phyloP scores from a whole-genome alignment of 1,140 invertebrate genomes.

The Drosophila cardini region DNA sequence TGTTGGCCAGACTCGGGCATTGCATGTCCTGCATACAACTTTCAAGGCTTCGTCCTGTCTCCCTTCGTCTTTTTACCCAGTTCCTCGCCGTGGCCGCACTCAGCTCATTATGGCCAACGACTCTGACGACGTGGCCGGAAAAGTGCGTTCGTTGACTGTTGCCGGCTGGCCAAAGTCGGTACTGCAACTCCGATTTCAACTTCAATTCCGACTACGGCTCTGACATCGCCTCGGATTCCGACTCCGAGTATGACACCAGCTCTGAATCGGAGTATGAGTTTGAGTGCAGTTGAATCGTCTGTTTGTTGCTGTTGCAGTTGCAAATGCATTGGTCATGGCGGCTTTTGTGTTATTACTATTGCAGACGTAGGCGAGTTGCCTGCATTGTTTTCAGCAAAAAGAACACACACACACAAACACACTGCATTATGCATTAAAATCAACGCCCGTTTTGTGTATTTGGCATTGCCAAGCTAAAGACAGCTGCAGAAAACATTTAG shows the following conservation, averaged over 20 bases:
- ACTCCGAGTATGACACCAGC: not conserved
- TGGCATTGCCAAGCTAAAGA: slow-evolving; percentile 60
- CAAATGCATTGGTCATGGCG: slow-evolving; percentile 48
- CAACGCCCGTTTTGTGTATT: slow-evolving; percentile 79
- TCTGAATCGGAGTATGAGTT: slow-evolving; percentile 20
- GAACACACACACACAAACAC: slow-evolving; percentile 13
- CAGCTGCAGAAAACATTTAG: slow-evolving; percentile 33
- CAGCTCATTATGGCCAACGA: slow-evolving; percentile 71
- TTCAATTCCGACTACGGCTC: slow-evolving; percentile 8
- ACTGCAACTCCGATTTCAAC: slow-evolving; percentile 25
- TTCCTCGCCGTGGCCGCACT: slow-evolving; percentile 1
- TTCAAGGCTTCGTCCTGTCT: slow-evolving; percentile 62
- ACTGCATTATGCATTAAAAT: slow-evolving; percentile 82
- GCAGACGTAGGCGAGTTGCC: slow-evolving; percentile 57
- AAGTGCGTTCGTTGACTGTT: slow-evolving; percentile 82
- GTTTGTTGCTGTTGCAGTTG: slow-evolving; percentile 33
- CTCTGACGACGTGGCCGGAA: slow-evolving; percentile 67
- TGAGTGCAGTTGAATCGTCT: slow-evolving; percentile 53
- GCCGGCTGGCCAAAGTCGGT: slow-evolving; percentile 64
- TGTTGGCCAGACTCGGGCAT: slow-evolving; percentile 57
- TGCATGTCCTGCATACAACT: slow-evolving; percentile 80
- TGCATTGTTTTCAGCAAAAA: slow-evolving; percentile 40
- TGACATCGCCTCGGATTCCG: slow-evolving; percentile 6
- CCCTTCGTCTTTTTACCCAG: not conserved
- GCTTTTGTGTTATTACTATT: slow-evolving; percentile 73